phyloP scores from a whole-genome alignment of 2,888 invertebrate genomes.

The Drosophila ustulata region DNA sequence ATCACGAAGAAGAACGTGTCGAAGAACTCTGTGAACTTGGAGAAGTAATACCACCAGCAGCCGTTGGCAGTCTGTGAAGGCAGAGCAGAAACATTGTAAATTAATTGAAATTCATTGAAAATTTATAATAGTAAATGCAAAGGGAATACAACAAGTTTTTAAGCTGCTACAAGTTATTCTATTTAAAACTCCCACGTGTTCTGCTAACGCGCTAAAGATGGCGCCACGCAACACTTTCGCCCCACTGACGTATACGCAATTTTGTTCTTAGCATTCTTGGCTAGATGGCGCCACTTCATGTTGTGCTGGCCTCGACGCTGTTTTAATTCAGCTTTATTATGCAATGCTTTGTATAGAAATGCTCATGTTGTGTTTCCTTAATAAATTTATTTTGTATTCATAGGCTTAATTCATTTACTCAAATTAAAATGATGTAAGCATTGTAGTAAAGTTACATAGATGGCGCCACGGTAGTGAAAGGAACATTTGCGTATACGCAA shows the following conservation, averaged over 20 bases:
- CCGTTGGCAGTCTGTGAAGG: conserved; percentile 90
- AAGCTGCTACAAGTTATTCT: neutral
- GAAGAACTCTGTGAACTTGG: conserved; percentile 96
- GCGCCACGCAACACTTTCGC: no score
- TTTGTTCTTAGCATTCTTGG: no score
- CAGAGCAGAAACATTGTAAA: neutral
- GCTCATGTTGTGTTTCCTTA: no score
- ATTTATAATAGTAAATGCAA: neutral
- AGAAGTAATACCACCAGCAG: conserved; percentile 98
- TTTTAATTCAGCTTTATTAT: no score
- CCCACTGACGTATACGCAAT: no score
- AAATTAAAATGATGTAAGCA: no score
- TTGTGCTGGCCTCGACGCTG: no score
- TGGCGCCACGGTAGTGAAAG: neutral
- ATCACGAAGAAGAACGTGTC: conserved; percentile 98
- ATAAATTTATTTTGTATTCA: no score
- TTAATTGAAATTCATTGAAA: neutral
- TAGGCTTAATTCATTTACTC: no score
- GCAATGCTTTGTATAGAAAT: no score
- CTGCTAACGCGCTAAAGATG: neutral
- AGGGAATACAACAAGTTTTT: neutral
- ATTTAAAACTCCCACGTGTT: neutral
- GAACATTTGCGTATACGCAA: neutral
- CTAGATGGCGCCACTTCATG: no score
- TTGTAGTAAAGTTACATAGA: neutral